Evolutionary conservation across 1,140 invertebrate genomes (phyloP), one percentile per base, ranked within the genome.

Genomic region (Pseudomyrmex cubaensis): DNA sequence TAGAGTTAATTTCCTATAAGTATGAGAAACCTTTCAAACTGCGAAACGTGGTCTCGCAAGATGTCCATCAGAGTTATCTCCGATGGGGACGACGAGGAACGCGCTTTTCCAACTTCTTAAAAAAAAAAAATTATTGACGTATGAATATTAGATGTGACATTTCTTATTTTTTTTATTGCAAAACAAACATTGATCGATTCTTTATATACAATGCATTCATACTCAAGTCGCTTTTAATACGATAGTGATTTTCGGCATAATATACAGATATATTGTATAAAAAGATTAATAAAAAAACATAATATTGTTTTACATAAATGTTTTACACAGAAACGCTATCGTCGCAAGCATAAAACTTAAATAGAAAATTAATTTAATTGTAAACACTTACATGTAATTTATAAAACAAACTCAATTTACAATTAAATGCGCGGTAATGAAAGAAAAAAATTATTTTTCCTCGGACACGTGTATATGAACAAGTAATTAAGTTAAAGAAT

Each of bases 401-500:
- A 35, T 35, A 13, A 12, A 44, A 67, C 9, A 74, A 62, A 74
- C 22, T 74, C 4, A 22, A 74, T 59, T 73, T 20, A 59, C 5
- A 35, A 35, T 35, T 46, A 22, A n/a, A 74, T 46, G 59, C 22
- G 13, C 61, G 61, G 15, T 9, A 13, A 15, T 48, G 25, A 15
- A 75, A 63, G 20, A 75, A 35, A 35, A 35, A 35, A 35, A 35
- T 35, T 35, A 35, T 35, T 35, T 35, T 35, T 35, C 0, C 35
- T 35, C 35, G 35, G 35, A n/a, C 50, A 67, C 3, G n/a, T 44
- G 63, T 46, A 17, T 20, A 63, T 56, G 50, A 56, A 77, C 63
- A 35, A 56, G 25, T 78, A 69, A 78, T 78, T 78, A 25, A 44
- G 52, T 78, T 78, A 78, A 78, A 70, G 64, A 70, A 78, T 77